A percentile compares a stretch with the other conserved stretches of the same genome.
Evolutionary conservation across 2,888 invertebrate genomes (phyloP).

Genomic region (Aquatica leii): DNA sequence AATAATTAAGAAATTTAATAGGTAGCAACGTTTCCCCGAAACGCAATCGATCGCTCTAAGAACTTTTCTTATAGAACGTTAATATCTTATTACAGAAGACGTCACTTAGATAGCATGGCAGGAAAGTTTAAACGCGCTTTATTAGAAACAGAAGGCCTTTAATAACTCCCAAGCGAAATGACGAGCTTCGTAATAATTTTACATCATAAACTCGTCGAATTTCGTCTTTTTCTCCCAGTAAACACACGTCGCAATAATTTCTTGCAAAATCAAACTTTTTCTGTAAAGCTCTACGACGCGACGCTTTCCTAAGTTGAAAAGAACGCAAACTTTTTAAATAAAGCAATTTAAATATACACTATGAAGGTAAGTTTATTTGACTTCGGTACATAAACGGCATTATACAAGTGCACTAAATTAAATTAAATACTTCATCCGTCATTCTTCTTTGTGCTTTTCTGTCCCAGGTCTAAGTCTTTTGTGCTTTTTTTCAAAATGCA

Average conservation of each 20-base stretch:
- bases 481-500: no score
- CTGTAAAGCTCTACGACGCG: no score
- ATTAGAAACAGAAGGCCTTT: slow-evolving; percentile 24
- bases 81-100: slow-evolving; percentile 23
- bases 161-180: slow-evolving; percentile 21
- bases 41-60: slow-evolving; percentile 18
- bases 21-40: slow-evolving; percentile 11
- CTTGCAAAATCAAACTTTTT: no score
- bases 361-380: no score
- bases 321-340: no score
- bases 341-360: no score
- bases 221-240: slow-evolving; percentile 1
- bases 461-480: no score
- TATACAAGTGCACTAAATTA: no score
- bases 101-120: slow-evolving; percentile 10
- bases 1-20: slow-evolving; percentile 25
- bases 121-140: slow-evolving; percentile 22
- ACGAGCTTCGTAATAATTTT: slow-evolving; percentile 23
- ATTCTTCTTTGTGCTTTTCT: no score
- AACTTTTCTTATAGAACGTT: slow-evolving; percentile 19
- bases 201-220: slow-evolving; percentile 12
- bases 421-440: no score
- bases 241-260: background rate
- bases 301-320: no score
- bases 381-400: no score